Evolutionary conservation across 2,888 invertebrate genomes (phyloP).

Genomic region (Macaria notata): DNA sequence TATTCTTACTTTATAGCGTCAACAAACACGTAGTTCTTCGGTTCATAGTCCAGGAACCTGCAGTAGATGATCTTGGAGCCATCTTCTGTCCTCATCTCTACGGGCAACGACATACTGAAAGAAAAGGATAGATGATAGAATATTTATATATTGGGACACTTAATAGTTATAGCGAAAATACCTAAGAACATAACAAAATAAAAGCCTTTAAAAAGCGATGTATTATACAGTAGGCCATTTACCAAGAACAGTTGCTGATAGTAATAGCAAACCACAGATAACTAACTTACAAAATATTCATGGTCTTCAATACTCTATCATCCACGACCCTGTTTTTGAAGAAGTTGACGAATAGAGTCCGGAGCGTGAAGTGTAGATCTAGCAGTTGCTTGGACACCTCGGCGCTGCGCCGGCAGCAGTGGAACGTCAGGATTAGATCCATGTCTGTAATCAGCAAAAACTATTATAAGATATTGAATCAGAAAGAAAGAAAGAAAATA

Average conservation of each 20-base stretch:
- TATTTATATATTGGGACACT: too few relatives aligned
- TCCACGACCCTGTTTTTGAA: conserved; percentile 81
- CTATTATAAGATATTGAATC: too few relatives aligned
- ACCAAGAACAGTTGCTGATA: too few relatives aligned
- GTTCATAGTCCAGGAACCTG: conserved; percentile 77
- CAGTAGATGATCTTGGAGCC: conserved; percentile 79
- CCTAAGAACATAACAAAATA: too few relatives aligned
- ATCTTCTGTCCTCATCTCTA: conserved; percentile 76
- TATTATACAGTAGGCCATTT: too few relatives aligned
- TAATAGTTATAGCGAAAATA: too few relatives aligned
- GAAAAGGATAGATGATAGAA: too few relatives aligned
- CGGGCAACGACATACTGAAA: conserved; percentile 56
- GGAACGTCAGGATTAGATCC: conserved; percentile 85
- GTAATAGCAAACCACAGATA: too few relatives aligned
- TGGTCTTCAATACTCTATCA: conserved; percentile 51
- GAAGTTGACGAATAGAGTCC: conserved; percentile 85
- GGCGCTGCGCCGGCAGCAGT: conserved; percentile 86
- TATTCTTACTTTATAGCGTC: conserved; percentile 66
- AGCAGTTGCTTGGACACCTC: conserved; percentile 87
- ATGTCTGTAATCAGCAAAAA: conserved; percentile 51
- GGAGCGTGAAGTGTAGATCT: conserved; percentile 86
- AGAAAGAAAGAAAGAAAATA: too few relatives aligned
- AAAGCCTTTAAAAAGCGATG: too few relatives aligned
- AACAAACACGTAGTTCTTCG: conserved; percentile 81
- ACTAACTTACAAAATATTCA: conserved; percentile 77